Base-by-base conservation (phyloP, 1,140 invertebrate genomes). In the Hyles euphorbiae region DNA sequence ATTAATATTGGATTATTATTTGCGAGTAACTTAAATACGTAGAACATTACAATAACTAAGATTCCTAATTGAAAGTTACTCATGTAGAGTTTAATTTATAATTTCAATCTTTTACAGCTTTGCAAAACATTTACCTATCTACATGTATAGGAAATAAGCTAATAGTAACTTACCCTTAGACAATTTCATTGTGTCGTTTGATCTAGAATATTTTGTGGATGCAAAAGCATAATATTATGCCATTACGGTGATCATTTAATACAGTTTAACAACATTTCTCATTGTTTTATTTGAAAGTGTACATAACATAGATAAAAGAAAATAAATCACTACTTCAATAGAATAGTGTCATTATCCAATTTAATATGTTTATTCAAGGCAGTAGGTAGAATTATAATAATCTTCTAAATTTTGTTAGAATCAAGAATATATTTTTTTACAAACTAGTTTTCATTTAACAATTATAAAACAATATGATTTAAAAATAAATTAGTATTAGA, bases 201-300 rank as follows among this genome's bases (percentile, higher is more conserved):
- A 59, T 48, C 22, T 67, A 61, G 48, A 56, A 60, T 62, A 48
- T 64, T 67, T 65, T 67, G 59, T 68, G 67, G 62, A 70, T 40
- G 60, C 50, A 59, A 68, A 61, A 60, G 55, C 73, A 58, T 58
- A 70, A 67, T 67, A 61, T 65, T 70, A 63, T 66, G 68, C 59
- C 49, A 72, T 69, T 64, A 56, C 57, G 57, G 58, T 67, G 67
- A 70, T 63, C 53, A 55, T 74, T 69, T 63, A 67, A 63, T 67
- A 65, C 61, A 68, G 60, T 67, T 67, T 74, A 74, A 74, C 67
- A 72, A 60, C 52, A 67, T 47, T n/a, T 55, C 32, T 9, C 32
- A 48, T 70, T 45, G 72, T 74, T 72, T 74, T 56, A 70, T 72
- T 74, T 71, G 32, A 8, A 56, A 53, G 46, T 50, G 47, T 46